phyloP scores from a whole-genome alignment of 2,113 vertebrate genomes.

The Hylia prasina region DNA sequence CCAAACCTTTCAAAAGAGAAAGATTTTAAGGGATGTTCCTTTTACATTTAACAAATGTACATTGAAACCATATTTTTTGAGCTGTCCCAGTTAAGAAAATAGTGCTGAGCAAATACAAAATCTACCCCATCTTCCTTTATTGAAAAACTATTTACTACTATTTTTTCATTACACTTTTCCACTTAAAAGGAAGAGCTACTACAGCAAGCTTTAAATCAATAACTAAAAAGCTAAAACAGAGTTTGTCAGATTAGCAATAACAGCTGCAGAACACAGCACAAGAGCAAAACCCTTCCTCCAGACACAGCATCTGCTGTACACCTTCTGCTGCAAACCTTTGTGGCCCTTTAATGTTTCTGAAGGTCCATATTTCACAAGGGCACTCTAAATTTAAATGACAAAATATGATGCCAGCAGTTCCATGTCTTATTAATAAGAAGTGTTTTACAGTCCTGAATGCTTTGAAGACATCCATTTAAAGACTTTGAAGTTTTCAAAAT shows the following conservation, averaged over 20 bases:
- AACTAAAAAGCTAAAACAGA: conserved; percentile 19
- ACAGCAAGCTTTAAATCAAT: not conserved
- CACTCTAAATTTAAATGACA: not conserved
- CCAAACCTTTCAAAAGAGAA: not conserved
- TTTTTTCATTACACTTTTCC: not conserved
- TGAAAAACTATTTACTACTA: not conserved
- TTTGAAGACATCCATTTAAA: not conserved
- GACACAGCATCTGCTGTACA: not conserved
- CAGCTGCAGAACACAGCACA: conserved; percentile 4
- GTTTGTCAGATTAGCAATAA: conserved; percentile 47
- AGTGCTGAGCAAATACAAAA: not conserved
- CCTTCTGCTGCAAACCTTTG: not conserved
- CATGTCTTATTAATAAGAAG: not conserved
- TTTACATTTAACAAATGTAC: not conserved
- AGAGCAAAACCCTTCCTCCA: not conserved
- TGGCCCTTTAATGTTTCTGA: not conserved
- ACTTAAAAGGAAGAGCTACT: not conserved
- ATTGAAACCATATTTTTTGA: not conserved
- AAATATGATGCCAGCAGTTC: not conserved
- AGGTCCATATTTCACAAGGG: not conserved
- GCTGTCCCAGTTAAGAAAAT: not conserved
- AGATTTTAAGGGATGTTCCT: not conserved
- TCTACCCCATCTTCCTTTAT: not conserved
- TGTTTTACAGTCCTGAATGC: not conserved
- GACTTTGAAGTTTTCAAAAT: not conserved